Evolutionary conservation across 2,888 invertebrate genomes (phyloP).

Genomic region (Penaeus monodon): DNA sequence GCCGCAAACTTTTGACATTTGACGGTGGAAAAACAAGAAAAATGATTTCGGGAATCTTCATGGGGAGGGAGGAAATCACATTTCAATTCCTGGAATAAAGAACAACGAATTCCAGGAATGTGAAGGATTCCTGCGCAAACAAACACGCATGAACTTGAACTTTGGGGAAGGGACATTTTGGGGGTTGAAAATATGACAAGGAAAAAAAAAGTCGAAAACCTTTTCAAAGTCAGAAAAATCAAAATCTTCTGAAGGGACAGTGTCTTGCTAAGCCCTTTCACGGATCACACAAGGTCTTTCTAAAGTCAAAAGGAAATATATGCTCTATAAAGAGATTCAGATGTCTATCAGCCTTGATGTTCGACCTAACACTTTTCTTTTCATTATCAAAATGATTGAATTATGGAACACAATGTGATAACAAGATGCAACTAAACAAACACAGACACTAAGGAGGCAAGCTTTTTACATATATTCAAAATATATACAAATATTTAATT

Average conservation of each 20-base stretch:
- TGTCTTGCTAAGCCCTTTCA: conserved; percentile 25
- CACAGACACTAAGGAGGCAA: neutral
- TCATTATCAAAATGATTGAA: conserved; percentile 7
- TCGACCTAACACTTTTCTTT: neutral
- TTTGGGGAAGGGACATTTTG: neutral
- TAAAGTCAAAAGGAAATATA: too few relatives aligned
- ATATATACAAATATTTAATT: neutral
- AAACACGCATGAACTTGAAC: neutral
- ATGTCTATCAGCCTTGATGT: conserved; percentile 17
- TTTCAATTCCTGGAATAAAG: neutral
- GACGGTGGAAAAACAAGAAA: too few relatives aligned
- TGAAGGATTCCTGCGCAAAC: neutral
- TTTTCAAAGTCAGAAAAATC: neutral
- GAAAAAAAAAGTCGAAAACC: neutral
- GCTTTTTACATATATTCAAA: neutral
- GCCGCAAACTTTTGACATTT: too few relatives aligned
- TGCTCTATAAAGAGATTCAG: conserved; percentile 7
- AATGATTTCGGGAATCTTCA: too few relatives aligned
- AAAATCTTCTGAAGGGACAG: neutral
- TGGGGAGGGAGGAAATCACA: too few relatives aligned
- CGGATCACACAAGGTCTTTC: neutral
- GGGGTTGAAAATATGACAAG: neutral
- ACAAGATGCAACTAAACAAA: neutral
- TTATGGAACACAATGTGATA: neutral
- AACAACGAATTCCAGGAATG: neutral